Evolutionary conservation across 2,113 vertebrate species (phyloP).

Genomic region (Lampris incognitus): DNA sequence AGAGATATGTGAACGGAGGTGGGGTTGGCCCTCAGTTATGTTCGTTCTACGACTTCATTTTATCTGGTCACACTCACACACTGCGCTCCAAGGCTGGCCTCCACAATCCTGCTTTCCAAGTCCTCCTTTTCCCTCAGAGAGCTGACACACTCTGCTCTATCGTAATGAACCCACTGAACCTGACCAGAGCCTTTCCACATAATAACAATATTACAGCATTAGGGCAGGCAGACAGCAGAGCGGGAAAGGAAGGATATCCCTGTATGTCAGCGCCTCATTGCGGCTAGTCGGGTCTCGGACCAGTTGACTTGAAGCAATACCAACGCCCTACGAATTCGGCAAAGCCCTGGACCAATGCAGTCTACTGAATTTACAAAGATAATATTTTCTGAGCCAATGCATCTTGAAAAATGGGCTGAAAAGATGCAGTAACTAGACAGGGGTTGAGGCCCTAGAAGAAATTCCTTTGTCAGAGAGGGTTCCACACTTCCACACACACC

Average conservation of each 20-base stretch:
- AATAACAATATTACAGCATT: conserved; percentile 17
- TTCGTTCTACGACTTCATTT: conserved; percentile 50
- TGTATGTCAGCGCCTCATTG: conserved; percentile 10
- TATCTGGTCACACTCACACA: conserved; percentile 40
- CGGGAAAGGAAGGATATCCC: conserved; percentile 12
- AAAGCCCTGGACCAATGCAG: background rate
- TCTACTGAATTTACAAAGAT: background rate
- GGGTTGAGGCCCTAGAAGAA: background rate
- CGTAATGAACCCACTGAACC: conserved; percentile 69
- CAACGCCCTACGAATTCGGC: background rate
- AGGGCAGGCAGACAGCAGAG: conserved; percentile 10
- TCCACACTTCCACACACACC: conserved; percentile 3
- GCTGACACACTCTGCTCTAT: conserved; percentile 60
- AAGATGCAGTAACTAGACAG: background rate
- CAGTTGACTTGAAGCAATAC: background rate
- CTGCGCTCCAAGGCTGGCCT: conserved; percentile 42
- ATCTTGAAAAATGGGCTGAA: background rate
- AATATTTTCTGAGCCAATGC: background rate
- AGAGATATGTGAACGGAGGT: conserved; percentile 50
- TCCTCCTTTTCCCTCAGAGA: conserved; percentile 48
- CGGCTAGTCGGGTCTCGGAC: background rate
- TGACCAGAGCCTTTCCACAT: conserved; percentile 30
- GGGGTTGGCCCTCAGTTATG: conserved; percentile 39
- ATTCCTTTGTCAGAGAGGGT: conserved; percentile 5
- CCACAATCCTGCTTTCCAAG: conserved; percentile 48